A percentile compares a stretch with the other conserved stretches of the same genome.
Conservation (phyloP, 2,888 invertebrate genomes). For the Lacanobia wlatinum region DNA sequence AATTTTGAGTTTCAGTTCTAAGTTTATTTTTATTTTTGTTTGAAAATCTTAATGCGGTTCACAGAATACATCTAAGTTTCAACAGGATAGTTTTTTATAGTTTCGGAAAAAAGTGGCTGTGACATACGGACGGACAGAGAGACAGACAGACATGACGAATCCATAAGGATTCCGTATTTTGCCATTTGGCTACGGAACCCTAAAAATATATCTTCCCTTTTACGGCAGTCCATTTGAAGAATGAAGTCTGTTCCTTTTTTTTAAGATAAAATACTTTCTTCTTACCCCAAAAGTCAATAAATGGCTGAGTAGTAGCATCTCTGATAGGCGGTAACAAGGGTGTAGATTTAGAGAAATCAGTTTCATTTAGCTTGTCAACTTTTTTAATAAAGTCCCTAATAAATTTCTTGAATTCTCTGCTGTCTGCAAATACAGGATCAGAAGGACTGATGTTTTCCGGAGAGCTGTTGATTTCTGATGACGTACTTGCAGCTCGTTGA, state of each 20-base stretch:
- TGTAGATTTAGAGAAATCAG: conserved; percentile 32
- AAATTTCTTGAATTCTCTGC: conserved; percentile 49
- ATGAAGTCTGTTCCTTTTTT: neutral
- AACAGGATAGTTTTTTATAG: too few relatives aligned
- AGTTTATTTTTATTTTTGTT: too few relatives aligned
- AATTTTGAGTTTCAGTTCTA: too few relatives aligned
- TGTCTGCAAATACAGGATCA: conserved; percentile 42
- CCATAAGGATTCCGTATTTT: too few relatives aligned
- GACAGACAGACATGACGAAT: too few relatives aligned
- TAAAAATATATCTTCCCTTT: too few relatives aligned
- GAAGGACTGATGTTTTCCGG: conserved; percentile 26
- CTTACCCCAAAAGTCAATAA: conserved; percentile 61
- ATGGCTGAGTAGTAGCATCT: neutral
- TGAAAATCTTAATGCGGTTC: too few relatives aligned
- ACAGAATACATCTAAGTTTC: too few relatives aligned
- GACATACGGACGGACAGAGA: too few relatives aligned
- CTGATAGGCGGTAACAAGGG: conserved; percentile 1
- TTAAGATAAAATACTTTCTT: neutral
- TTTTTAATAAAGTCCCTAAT: conserved; percentile 46
- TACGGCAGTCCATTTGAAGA: too few relatives aligned
- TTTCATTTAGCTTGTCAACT: conserved; percentile 41
- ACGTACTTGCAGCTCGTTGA: neutral
- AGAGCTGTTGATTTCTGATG: neutral
- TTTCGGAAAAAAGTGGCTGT: too few relatives aligned
- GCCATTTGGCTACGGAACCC: too few relatives aligned